Conservation (phyloP, 2,113 vertebrate genomes). For the Elachura formosa region DNA sequence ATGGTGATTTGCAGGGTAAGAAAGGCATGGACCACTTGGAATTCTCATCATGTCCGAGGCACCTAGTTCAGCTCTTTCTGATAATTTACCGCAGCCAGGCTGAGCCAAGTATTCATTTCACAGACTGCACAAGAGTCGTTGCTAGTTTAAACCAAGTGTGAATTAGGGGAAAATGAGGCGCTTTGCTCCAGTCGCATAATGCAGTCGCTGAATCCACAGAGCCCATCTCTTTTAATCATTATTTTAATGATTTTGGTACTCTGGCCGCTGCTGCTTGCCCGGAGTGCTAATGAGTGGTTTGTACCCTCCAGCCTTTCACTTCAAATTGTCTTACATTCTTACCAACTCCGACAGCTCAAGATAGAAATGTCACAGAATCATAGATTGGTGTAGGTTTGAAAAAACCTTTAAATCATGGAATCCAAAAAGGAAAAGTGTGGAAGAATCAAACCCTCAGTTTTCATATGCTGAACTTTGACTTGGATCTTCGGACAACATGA, state of each 20-base stretch:
- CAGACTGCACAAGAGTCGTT: not conserved
- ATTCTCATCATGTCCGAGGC: slow-evolving; percentile 44
- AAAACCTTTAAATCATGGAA: not conserved
- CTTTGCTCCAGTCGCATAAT: not conserved
- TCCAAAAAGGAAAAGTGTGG: not conserved
- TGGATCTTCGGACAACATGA: not conserved
- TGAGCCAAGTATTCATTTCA: slow-evolving; percentile 35
- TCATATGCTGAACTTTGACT: not conserved
- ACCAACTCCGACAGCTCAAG: not conserved
- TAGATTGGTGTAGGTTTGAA: not conserved
- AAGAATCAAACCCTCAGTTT: not conserved
- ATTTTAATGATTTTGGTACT: not conserved
- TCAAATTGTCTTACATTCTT: not conserved
- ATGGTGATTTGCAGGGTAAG: slow-evolving; percentile 31
- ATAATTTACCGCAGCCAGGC: slow-evolving; percentile 2
- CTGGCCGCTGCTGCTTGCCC: not conserved
- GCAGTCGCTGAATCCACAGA: not conserved
- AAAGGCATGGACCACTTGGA: not conserved
- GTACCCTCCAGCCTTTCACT: not conserved
- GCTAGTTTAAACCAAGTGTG: slow-evolving; percentile 4
- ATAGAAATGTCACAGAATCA: not conserved
- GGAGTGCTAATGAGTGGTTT: not conserved
- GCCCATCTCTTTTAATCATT: not conserved
- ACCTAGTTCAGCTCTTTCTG: slow-evolving; percentile 24
- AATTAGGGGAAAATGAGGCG: slow-evolving; percentile 3